A percentile compares a stretch with the other conserved stretches of the same genome.
These are phyloP conservation scores for Macaca fascicularis DNA, from an alignment of 2,113 vertebrate species.

Conservation along the genomic window T2T-MFA8v1.1 NC_088389.1:11332501-11333000, in stretches of 20 bases:
- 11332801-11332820: not conserved
- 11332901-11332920: slow-evolving; percentile 82
- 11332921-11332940: slow-evolving; percentile 81
- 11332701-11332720: not conserved
- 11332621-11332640: not conserved
- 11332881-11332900: slow-evolving; percentile 77
- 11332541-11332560: rapidly evolving
- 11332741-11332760: slow-evolving; percentile 33
- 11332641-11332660: not conserved
- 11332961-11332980: slow-evolving; percentile 74
- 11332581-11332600: not conserved
- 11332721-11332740: not conserved
- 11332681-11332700: not conserved
- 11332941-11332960: slow-evolving; percentile 78
- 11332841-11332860: slow-evolving; percentile 69
- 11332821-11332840: slow-evolving; percentile 49
- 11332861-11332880: slow-evolving; percentile 76
- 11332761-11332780: not conserved
- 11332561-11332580: not conserved
- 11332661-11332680: not conserved
- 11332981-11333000: slow-evolving; percentile 83
- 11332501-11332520: not conserved
- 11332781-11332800: not conserved
- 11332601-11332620: not conserved
- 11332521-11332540: not conserved